Percentiles rank a stretch among this genome's conserved stretches.
These are phyloP conservation scores for Aurelia aurita DNA, from an alignment of 30 jellyfish, hydroid and myxozoan genomes.

Conservation along the genomic window DNA sequence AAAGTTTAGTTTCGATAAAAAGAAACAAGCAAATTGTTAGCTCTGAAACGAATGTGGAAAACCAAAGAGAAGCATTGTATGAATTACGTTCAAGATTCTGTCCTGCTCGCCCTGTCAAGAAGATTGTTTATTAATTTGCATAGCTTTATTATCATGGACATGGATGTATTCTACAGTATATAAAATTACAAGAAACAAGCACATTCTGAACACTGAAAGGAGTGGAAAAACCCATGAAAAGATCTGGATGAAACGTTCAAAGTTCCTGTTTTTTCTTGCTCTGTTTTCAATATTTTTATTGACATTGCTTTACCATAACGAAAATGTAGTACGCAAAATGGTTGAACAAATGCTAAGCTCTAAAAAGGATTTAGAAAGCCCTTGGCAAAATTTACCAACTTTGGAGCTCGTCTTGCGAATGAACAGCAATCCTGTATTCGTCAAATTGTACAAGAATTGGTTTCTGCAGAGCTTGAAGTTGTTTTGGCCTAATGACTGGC, in stretches of 20 bases:
- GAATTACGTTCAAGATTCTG: too few relatives aligned
- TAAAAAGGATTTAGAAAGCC: neutral
- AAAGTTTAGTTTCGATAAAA: too few relatives aligned
- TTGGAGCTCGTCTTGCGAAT: constrained; percentile 45
- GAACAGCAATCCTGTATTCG: constrained; percentile 51
- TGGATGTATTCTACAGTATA: too few relatives aligned
- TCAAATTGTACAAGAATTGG: constrained; percentile 20
- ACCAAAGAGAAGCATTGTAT: too few relatives aligned
- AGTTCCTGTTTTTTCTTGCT: neutral
- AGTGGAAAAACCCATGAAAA: neutral
- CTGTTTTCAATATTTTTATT: neutral
- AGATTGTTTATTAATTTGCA: too few relatives aligned
- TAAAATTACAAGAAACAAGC: too few relatives aligned
- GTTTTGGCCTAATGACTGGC: constrained; percentile 61
- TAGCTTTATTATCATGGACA: too few relatives aligned
- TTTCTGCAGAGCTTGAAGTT: constrained; percentile 40
- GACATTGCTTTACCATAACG: neutral
- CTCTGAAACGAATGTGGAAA: too few relatives aligned
- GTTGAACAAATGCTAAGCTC: neutral
- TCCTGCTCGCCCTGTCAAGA: too few relatives aligned
- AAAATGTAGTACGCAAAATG: too few relatives aligned
- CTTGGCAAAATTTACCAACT: constrained; percentile 27
- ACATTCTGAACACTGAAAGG: too few relatives aligned
- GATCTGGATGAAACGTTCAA: neutral
- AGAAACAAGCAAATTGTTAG: too few relatives aligned